These are phyloP conservation scores for Drosophila yakuba DNA, from an alignment of 1,140 invertebrate species.

Conservation along the genomic window DNA sequence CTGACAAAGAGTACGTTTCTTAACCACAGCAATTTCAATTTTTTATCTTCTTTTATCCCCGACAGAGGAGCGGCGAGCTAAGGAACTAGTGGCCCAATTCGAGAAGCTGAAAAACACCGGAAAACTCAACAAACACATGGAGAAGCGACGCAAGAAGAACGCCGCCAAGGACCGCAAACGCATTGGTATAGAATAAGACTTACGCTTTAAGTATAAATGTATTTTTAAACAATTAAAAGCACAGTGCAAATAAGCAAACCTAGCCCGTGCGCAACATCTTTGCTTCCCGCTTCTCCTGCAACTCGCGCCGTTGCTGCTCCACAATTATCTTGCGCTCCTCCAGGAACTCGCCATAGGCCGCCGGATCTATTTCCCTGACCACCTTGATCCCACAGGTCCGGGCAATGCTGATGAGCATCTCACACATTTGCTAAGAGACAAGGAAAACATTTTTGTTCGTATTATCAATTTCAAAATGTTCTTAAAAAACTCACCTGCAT, in stretches of 20 bases:
- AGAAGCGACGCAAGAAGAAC: constrained; percentile 90
- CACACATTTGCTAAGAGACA: constrained; percentile 91
- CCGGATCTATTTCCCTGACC: constrained; percentile 91
- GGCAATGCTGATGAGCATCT: constrained; percentile 91
- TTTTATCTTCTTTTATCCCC: constrained; percentile 43
- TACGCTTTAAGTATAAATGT: constrained; percentile 71
- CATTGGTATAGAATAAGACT: constrained; percentile 77
- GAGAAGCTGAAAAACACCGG: constrained; percentile 90
- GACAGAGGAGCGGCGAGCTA: constrained; percentile 88
- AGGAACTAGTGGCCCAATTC: constrained; percentile 89
- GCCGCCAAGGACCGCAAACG: constrained; percentile 86
- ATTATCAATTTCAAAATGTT: neutral
- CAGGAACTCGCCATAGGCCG: constrained; percentile 94
- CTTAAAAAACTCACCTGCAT: constrained; percentile 66
- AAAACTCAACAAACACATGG: constrained; percentile 90
- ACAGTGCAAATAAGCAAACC: constrained; percentile 14
- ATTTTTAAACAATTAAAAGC: constrained; percentile 69
- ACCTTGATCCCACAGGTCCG: constrained; percentile 94
- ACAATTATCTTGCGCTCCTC: constrained; percentile 90
- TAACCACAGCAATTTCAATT: too few relatives aligned
- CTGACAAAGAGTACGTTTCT: constrained; percentile 91
- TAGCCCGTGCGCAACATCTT: constrained; percentile 94
- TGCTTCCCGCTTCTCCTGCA: constrained; percentile 95
- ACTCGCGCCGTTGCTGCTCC: constrained; percentile 90
- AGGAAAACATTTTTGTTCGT: neutral